Evolutionary conservation across 2,888 invertebrate species (phyloP).

Genomic region (Apotomis turbidana): DNA sequence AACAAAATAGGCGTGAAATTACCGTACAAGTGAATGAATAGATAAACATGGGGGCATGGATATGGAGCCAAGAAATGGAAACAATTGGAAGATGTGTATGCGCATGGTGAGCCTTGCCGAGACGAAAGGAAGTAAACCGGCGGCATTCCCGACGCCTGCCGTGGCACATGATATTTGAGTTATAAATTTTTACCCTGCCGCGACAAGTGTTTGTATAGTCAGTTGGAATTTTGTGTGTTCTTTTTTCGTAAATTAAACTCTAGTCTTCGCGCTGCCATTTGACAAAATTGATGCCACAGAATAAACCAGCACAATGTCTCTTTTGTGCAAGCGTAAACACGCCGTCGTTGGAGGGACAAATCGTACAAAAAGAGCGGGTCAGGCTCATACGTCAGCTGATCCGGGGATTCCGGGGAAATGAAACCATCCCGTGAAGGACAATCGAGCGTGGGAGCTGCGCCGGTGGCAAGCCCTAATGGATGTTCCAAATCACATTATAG

Average conservation of each 20-base stretch:
- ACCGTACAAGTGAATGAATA: slow-evolving; percentile 7
- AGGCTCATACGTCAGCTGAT: slow-evolving; percentile 13
- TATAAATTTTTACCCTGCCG: slow-evolving; percentile 71
- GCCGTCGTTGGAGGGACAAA: not conserved
- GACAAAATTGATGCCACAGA: slow-evolving; percentile 10
- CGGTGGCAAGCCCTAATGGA: slow-evolving; percentile 74
- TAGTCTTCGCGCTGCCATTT: slow-evolving; percentile 4
- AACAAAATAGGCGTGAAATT: slow-evolving; percentile 25
- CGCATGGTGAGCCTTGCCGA: slow-evolving; percentile 32
- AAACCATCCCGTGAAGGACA: slow-evolving; percentile 50
- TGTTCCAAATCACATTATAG: slow-evolving; percentile 73
- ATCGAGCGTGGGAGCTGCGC: slow-evolving; percentile 74
- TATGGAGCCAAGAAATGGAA: slow-evolving; percentile 8
- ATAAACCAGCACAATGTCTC: slow-evolving; percentile 1
- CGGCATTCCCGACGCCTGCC: slow-evolving; percentile 67
- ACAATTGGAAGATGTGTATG: slow-evolving; percentile 34
- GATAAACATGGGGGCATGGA: slow-evolving; percentile 4
- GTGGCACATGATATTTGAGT: slow-evolving; percentile 65
- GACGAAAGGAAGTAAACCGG: slow-evolving; percentile 64
- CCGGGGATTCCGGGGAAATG: slow-evolving; percentile 31
- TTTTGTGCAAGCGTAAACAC: slow-evolving; percentile 18
- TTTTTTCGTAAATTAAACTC: slow-evolving; percentile 38
- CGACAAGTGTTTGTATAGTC: slow-evolving; percentile 71
- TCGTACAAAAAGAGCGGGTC: slow-evolving; percentile 3
- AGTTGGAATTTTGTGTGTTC: slow-evolving; percentile 65